Evolutionary conservation across 2,888 invertebrate genomes (phyloP).

Genomic region (Lacanobia oleracea): DNA sequence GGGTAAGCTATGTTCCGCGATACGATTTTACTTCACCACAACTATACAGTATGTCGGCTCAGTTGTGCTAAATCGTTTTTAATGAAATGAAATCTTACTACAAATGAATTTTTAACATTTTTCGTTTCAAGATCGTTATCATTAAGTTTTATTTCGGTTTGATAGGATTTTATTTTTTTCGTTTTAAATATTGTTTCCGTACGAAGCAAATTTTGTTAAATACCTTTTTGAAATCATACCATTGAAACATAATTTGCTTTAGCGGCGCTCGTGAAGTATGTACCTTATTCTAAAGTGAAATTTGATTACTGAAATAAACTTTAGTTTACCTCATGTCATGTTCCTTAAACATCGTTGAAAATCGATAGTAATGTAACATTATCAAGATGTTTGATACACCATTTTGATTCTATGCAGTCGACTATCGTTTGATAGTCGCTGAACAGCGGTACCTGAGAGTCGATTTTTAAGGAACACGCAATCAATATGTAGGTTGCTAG

Average conservation of each 20-base stretch:
- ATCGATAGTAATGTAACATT: constrained; percentile 34
- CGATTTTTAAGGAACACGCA: constrained; percentile 62
- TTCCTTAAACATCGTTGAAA: constrained; percentile 55
- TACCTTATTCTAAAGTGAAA: constrained; percentile 62
- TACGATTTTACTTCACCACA: constrained; percentile 64
- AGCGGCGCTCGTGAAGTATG: constrained; percentile 63
- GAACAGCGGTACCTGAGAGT: constrained; percentile 42
- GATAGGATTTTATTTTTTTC: constrained; percentile 75
- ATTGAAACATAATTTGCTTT: constrained; percentile 60
- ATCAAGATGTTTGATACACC: constrained; percentile 35
- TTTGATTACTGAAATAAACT: constrained; percentile 54
- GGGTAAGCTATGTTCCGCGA: constrained; percentile 67
- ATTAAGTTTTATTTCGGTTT: constrained; percentile 80
- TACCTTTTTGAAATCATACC: constrained; percentile 49
- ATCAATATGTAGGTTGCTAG: constrained; percentile 40
- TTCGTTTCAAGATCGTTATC: constrained; percentile 74
- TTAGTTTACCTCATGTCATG: constrained; percentile 61
- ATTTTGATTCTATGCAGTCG: constrained; percentile 26
- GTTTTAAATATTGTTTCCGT: constrained; percentile 67
- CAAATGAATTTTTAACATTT: constrained; percentile 79
- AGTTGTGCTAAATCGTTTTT: constrained; percentile 61
- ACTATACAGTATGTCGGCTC: constrained; percentile 52
- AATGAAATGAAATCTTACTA: constrained; percentile 77
- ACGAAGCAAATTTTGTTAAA: constrained; percentile 67
- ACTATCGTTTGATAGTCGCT: constrained; percentile 22